These are phyloP conservation scores for Tribolium madens DNA, from an alignment of 1,140 invertebrate genomes.

Conservation along the genomic window DNA sequence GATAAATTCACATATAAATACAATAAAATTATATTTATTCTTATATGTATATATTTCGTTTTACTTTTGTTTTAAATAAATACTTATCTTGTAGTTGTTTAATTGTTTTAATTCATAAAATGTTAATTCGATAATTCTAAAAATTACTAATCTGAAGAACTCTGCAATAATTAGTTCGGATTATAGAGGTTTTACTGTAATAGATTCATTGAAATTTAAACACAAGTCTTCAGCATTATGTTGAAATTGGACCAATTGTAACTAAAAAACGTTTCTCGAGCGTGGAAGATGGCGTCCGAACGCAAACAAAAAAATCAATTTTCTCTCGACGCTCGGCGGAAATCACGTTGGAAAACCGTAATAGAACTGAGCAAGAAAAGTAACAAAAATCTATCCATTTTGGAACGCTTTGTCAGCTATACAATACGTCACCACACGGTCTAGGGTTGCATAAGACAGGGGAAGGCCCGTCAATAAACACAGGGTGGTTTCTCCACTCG, in stretches of 20 bases:
- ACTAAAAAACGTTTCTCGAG: background rate
- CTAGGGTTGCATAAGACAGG: constrained; percentile 38
- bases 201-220: too few species aligned
- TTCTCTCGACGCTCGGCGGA: background rate
- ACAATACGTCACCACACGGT: constrained; percentile 29
- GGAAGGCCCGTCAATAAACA: constrained; percentile 19
- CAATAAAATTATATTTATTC: too few species aligned
- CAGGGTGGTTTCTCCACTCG: constrained; percentile 12
- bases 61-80: too few species aligned
- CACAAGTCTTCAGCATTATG: too few species aligned
- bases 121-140: too few species aligned
- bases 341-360: constrained; percentile 6
- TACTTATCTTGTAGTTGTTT: too few species aligned
- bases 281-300: constrained; percentile 5
- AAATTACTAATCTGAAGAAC: too few species aligned
- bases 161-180: too few species aligned
- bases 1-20: too few species aligned
- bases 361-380: constrained; percentile 9
- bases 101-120: too few species aligned
- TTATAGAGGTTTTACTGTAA: too few species aligned
- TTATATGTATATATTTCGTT: too few species aligned
- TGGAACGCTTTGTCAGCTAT: constrained; percentile 28
- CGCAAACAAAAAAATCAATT: constrained; percentile 23
- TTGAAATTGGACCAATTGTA: background rate
- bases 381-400: constrained; percentile 38